Evolutionary conservation across 2,113 vertebrate species (phyloP), one percentile per base, ranked within the genome.

Genomic region (Megaleporinus macrocephalus): DNA sequence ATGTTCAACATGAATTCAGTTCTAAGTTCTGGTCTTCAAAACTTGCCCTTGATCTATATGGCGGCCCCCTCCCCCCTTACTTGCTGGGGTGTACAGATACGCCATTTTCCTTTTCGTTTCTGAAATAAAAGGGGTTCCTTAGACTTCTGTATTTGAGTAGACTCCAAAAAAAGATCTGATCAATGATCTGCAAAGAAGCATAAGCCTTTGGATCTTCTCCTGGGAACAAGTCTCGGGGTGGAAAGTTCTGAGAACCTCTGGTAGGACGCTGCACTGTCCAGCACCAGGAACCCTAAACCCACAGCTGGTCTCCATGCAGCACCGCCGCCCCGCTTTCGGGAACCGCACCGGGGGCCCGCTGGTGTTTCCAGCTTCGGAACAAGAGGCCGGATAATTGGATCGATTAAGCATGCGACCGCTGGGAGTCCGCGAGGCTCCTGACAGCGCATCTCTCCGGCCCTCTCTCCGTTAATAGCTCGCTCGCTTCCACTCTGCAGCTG

Each of bases 381-480:
- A 47, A 85, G 71, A 83, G 69, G 55, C 44, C 15, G 47, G 59
- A 33, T 79, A 82, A 82, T 68, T 49, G 68, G 85, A 81, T 73
- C 13, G 70, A 86, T 80, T 80, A 78, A 66, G 62, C 62, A 65
- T 51, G 73, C 26, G 66, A 63, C 80, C 47, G 63, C 14, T 65
- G 76, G 71, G 24, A 79, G 7, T 33, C 30, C 15, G 51, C 49
- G n/a, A 33, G 27, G 74, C 41, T 61, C n/a, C 29, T 78, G 27
- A 73, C 81, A 9, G 44, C 68, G 76, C 57, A 65, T 79, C 84
- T 76, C 53, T n/a, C 70, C 29, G 55, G 20, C 26, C 26, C 49
- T 41, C 63, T 57, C 27, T 33, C 66, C 49, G 69, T 61, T 83
- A 76, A 86, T 76, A 83, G 81, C 51, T 76, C 81, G 7, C 57